A percentile compares a stretch with the other conserved stretches of the same genome.
Evolutionary conservation across 1,140 invertebrate species (phyloP).

Genomic region (Bombus vancouverensis): DNA sequence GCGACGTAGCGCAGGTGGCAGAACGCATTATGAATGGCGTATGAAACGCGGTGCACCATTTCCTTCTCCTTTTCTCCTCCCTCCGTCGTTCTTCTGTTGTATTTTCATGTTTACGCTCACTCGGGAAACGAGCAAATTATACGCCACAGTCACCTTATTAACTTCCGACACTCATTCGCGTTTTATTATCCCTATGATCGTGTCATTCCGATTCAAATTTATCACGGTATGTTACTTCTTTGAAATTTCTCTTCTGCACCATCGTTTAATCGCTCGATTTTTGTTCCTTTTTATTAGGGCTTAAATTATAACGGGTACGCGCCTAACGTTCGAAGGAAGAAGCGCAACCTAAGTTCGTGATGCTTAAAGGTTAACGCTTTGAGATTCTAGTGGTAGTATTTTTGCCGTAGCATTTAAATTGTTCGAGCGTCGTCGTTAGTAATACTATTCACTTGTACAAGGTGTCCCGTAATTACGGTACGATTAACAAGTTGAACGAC

Average conservation of each 20-base stretch:
- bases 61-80: neutral
- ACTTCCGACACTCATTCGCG: neutral
- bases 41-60: conserved; percentile 30
- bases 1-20: conserved; percentile 49
- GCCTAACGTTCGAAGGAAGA: neutral
- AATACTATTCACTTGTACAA: neutral
- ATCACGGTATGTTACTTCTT: neutral
- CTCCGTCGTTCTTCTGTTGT: neutral
- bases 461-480: neutral
- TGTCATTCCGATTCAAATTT: neutral
- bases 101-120: conserved; percentile 30
- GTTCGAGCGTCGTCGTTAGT: neutral
- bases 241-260: neutral
- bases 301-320: neutral
- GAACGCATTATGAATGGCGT: conserved; percentile 51
- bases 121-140: neutral
- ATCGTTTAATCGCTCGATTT: neutral
- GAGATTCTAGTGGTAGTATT: neutral
- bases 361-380: conserved; percentile 10
- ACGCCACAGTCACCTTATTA: neutral
- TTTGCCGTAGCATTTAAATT: conserved; percentile 5
- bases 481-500: neutral
- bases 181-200: neutral
- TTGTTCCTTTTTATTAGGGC: too few relatives aligned
- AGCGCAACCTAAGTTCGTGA: neutral